Evolutionary conservation across 2,113 vertebrate genomes (phyloP).

Genomic region (Setophaga petechia): DNA sequence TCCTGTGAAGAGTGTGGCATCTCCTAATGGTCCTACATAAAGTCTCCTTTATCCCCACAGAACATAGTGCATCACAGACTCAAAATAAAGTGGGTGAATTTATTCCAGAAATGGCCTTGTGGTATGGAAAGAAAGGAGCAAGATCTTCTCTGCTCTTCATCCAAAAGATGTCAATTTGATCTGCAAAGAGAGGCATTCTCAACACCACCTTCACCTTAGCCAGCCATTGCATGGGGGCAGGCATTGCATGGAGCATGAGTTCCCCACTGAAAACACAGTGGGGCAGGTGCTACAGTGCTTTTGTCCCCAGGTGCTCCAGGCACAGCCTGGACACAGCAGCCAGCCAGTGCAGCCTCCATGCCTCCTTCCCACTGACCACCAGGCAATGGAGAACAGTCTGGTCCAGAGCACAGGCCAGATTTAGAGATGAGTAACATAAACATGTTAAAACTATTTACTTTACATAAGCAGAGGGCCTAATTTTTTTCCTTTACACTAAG

Average conservation of each 20-base stretch:
- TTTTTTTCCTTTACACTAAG: not conserved
- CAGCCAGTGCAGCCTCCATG: fast-evolving
- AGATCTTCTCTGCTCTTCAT: not conserved
- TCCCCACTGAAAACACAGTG: not conserved
- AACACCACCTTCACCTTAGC: not conserved
- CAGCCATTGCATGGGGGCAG: not conserved
- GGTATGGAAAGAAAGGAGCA: not conserved
- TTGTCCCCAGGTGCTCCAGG: not conserved
- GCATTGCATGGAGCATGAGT: fast-evolving
- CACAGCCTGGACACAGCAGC: not conserved
- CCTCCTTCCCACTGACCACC: fast-evolving
- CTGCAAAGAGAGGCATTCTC: not conserved
- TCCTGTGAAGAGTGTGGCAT: not conserved
- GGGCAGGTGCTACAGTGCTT: not conserved
- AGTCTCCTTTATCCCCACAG: not conserved
- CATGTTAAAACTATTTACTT: not conserved
- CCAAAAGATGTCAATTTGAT: not conserved
- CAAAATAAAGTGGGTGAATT: not conserved
- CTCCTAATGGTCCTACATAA: not conserved
- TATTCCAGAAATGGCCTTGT: not conserved
- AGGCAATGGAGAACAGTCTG: not conserved
- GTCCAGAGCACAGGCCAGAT: not conserved
- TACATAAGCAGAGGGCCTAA: not conserved
- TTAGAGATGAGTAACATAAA: not conserved
- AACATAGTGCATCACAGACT: not conserved